These are phyloP conservation scores for Phengaris arion DNA, from an alignment of 2,888 invertebrate genomes.

Conservation along the genomic window DNA sequence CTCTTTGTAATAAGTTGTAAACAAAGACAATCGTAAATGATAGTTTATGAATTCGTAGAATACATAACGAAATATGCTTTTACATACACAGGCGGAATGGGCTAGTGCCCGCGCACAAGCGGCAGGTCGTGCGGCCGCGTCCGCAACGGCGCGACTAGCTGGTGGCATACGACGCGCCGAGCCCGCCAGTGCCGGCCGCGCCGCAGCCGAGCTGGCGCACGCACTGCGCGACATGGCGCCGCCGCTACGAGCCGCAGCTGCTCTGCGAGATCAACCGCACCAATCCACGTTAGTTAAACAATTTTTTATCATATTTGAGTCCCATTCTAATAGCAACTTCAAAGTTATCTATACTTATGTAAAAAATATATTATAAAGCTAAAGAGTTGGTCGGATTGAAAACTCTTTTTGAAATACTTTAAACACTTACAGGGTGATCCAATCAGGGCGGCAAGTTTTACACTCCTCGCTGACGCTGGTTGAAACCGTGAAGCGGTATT, in stretches of 20 bases:
- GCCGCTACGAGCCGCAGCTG: slow-evolving; percentile 90
- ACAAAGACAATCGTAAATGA: slow-evolving; percentile 35
- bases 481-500: slow-evolving; percentile 88
- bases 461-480: slow-evolving; percentile 87
- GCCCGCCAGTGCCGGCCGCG: slow-evolving; percentile 86
- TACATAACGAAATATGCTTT: not conserved
- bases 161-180: slow-evolving; percentile 91
- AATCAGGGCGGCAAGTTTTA: slow-evolving; percentile 89
- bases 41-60: not conserved
- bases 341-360: too few relatives aligned
- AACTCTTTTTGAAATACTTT: not conserved
- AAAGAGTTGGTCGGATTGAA: too few relatives aligned
- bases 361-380: too few relatives aligned
- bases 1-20: too few relatives aligned
- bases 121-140: slow-evolving; percentile 86
- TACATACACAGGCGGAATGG: slow-evolving; percentile 65
- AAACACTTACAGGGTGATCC: slow-evolving; percentile 75
- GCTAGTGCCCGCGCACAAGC: slow-evolving; percentile 66
- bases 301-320: not conserved
- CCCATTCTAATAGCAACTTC: too few relatives aligned
- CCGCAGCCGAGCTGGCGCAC: slow-evolving; percentile 89
- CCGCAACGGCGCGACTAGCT: slow-evolving; percentile 90
- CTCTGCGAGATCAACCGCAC: slow-evolving; percentile 61
- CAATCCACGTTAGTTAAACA: not conserved
- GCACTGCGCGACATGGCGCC: slow-evolving; percentile 85